A percentile compares a stretch with the other conserved stretches of the same genome.
Conservation (phyloP, 2,113 vertebrate genomes). For the Paradoxurus hermaphroditus region DNA sequence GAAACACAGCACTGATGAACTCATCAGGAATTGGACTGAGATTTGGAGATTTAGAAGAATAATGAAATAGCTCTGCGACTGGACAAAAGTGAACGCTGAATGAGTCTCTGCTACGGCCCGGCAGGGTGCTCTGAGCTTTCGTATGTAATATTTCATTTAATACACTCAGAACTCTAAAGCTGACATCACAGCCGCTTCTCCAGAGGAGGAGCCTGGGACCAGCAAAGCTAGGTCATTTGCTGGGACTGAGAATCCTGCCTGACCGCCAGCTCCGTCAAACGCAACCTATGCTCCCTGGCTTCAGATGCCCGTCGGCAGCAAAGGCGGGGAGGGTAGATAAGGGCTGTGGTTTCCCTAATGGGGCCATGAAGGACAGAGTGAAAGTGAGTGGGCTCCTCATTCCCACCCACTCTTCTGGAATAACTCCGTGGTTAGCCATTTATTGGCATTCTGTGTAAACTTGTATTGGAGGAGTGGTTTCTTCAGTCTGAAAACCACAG, state of each 20-base stretch:
- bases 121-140: background rate
- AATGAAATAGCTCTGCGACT: background rate
- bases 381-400: background rate
- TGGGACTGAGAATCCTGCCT: background rate
- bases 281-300: background rate
- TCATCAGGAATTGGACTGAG: background rate
- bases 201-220: background rate
- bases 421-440: background rate
- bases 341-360: background rate
- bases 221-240: background rate
- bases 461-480: background rate
- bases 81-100: background rate
- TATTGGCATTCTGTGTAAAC: background rate
- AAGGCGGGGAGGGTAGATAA: background rate
- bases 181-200: background rate
- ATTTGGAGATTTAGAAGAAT: background rate
- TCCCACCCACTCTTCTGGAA: background rate
- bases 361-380: background rate
- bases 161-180: background rate
- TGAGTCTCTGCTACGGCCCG: background rate
- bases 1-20: background rate
- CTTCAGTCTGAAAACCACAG: background rate
- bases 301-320: rapidly evolving
- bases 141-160: background rate
- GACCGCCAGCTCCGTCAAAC: background rate